phyloP scores from a whole-genome alignment of 2,797 vertebrate genomes.

The Mormyrus hasselquistii region DNA sequence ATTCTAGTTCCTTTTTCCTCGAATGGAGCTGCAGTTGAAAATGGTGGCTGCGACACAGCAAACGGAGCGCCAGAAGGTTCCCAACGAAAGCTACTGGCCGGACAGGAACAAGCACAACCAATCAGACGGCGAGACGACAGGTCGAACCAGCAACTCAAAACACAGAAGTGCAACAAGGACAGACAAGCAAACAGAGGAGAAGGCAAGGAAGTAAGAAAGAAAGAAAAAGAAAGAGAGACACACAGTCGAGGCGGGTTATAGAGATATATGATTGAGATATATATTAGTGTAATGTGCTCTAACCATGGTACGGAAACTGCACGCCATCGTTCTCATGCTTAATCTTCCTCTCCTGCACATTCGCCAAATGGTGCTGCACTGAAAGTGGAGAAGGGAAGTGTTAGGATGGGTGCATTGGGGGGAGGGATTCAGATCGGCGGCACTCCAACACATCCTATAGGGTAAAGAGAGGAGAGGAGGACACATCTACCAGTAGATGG shows the following conservation, averaged over 20 bases:
- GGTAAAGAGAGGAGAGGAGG: slow-evolving; percentile 4
- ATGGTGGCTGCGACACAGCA: neutral
- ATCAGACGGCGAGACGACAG: slow-evolving; percentile 28
- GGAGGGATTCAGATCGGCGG: slow-evolving; percentile 8
- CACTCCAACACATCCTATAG: neutral
- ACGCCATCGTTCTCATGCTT: slow-evolving; percentile 69
- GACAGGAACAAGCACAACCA: slow-evolving; percentile 54
- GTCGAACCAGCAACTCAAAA: neutral
- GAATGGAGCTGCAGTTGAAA: neutral
- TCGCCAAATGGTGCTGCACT: slow-evolving; percentile 73
- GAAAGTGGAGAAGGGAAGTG: slow-evolving; percentile 65
- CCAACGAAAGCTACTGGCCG: slow-evolving; percentile 45
- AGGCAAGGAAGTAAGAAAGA: slow-evolving; percentile 17
- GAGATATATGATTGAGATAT: slow-evolving; percentile 19
- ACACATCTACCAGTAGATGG: too few relatives aligned
- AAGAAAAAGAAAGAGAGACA: slow-evolving; percentile 16
- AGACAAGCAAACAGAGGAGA: slow-evolving; percentile 9
- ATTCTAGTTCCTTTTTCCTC: neutral
- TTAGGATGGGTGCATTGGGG: slow-evolving; percentile 54
- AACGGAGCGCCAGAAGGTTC: slow-evolving; percentile 29
- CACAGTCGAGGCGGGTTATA: slow-evolving; percentile 41
- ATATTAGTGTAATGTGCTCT: slow-evolving; percentile 56
- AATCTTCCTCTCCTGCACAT: slow-evolving; percentile 73
- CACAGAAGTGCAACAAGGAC: neutral
- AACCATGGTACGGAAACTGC: slow-evolving; percentile 72